Percentiles rank a stretch among this genome's conserved stretches.
Conservation (phyloP, 2,888 invertebrate species). For the Boloria selene region DNA sequence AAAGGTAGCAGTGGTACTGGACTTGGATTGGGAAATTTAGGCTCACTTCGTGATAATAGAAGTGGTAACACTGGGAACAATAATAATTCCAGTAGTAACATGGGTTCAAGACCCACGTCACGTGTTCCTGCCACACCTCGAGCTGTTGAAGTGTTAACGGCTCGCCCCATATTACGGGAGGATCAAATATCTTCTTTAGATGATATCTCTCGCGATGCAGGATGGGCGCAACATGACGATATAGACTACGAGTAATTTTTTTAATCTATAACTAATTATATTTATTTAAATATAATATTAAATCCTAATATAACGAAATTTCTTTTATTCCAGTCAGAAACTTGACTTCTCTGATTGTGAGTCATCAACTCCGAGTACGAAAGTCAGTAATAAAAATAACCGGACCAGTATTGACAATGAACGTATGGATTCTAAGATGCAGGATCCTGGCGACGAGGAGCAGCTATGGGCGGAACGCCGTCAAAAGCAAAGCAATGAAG, state of each 20-base stretch:
- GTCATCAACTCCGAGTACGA: slow-evolving; percentile 61
- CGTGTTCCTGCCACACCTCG: slow-evolving; percentile 68
- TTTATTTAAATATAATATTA: not conserved
- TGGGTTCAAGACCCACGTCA: slow-evolving; percentile 45
- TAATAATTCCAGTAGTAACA: slow-evolving; percentile 41
- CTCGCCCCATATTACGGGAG: slow-evolving; percentile 94
- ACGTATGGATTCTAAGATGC: slow-evolving; percentile 64
- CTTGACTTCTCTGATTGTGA: slow-evolving; percentile 97
- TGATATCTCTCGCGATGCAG: slow-evolving; percentile 93
- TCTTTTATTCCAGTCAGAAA: slow-evolving; percentile 86
- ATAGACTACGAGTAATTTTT: slow-evolving; percentile 91
- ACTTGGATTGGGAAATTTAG: slow-evolving; percentile 72
- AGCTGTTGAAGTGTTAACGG: slow-evolving; percentile 84
- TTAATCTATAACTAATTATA: slow-evolving; percentile 6
- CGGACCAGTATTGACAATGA: slow-evolving; percentile 64
- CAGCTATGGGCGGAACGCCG: slow-evolving; percentile 87
- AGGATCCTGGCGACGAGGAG: slow-evolving; percentile 71
- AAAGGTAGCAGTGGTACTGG: slow-evolving; percentile 77
- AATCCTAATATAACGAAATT: slow-evolving; percentile 5
- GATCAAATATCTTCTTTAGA: slow-evolving; percentile 96
- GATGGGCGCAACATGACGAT: slow-evolving; percentile 96
- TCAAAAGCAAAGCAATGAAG: slow-evolving; percentile 86
- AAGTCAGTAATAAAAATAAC: slow-evolving; percentile 60
- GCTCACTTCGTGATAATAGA: slow-evolving; percentile 63
- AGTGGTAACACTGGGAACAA: slow-evolving; percentile 49